A percentile compares a stretch with the other conserved stretches of the same genome.
Evolutionary conservation across 2,113 vertebrate genomes (phyloP).

Genomic region (Phaethon lepturus): DNA sequence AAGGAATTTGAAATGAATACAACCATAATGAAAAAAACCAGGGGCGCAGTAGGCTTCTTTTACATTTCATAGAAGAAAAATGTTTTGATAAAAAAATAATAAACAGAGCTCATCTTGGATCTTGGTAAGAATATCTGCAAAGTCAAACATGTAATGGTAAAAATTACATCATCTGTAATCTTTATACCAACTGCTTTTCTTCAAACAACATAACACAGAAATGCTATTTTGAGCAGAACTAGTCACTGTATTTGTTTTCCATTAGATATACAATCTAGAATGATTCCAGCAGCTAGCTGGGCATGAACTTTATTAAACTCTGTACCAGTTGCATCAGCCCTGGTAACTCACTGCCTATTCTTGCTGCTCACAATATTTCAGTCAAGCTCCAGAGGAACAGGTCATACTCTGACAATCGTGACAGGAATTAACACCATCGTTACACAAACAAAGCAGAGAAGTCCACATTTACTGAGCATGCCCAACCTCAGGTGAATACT

Average conservation of each 20-base stretch:
- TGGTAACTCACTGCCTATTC: not conserved
- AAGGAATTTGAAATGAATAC: not conserved
- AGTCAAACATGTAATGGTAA: constrained; percentile 47
- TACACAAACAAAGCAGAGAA: not conserved
- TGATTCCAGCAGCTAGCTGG: constrained; percentile 18
- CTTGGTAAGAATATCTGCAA: constrained; percentile 25
- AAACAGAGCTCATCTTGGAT: constrained; percentile 52
- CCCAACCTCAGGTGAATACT: not conserved
- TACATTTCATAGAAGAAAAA: constrained; percentile 33
- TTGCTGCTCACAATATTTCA: not conserved
- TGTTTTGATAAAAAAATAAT: constrained; percentile 42
- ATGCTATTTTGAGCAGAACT: constrained; percentile 49
- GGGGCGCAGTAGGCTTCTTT: not conserved
- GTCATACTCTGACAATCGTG: not conserved
- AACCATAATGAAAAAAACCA: not conserved
- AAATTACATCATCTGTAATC: constrained; percentile 67
- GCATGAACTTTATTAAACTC: constrained; percentile 34
- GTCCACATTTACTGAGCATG: not conserved
- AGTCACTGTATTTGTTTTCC: constrained; percentile 50
- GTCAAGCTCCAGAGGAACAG: not conserved
- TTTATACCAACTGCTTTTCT: constrained; percentile 63
- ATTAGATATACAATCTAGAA: constrained; percentile 45
- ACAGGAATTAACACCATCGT: not conserved
- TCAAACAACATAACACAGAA: constrained; percentile 53
- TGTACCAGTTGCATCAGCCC: not conserved